Conservation (phyloP, 1,140 invertebrate genomes). For the Chlorops oryzae region DNA sequence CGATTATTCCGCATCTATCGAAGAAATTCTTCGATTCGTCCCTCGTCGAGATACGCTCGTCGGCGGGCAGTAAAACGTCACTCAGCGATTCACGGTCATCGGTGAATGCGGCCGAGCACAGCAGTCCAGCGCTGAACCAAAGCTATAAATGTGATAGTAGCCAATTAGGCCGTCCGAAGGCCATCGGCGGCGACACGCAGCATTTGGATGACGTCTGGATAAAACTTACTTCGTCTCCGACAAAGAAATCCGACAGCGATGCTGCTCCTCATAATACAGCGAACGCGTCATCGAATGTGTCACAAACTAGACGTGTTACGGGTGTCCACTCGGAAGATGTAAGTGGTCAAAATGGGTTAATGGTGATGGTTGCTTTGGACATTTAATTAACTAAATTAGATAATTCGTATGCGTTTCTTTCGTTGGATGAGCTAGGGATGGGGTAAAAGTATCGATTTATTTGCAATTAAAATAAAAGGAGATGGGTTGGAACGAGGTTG, state of each 20-base stretch:
- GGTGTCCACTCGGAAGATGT: conserved; percentile 37
- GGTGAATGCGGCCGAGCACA: too few species aligned
- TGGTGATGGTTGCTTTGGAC: too few species aligned
- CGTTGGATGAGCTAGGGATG: too few species aligned
- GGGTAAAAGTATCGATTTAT: too few species aligned
- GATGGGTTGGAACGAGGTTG: too few species aligned
- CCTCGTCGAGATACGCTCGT: conserved; percentile 72
- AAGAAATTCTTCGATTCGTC: conserved; percentile 74
- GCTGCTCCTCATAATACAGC: conserved; percentile 22
- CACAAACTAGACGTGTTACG: too few species aligned
- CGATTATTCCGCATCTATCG: conserved; percentile 58
- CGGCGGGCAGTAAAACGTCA: conserved; percentile 59
- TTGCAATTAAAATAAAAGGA: too few species aligned
- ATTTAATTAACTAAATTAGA: too few species aligned
- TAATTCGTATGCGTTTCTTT: too few species aligned
- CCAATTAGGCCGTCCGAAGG: conserved; percentile 11
- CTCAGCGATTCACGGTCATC: conserved; percentile 47
- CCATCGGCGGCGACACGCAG: background rate
- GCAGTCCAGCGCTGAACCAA: too few species aligned
- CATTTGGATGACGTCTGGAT: conserved; percentile 42
- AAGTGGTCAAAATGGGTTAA: too few species aligned
- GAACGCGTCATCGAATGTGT: too few species aligned
- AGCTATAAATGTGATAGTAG: conserved; percentile 29
- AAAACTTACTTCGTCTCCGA: conserved; percentile 20
- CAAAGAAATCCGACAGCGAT: conserved; percentile 24